These are phyloP conservation scores for Polietes domitor DNA, from an alignment of 2,888 invertebrate genomes.

Conservation along the genomic window DNA sequence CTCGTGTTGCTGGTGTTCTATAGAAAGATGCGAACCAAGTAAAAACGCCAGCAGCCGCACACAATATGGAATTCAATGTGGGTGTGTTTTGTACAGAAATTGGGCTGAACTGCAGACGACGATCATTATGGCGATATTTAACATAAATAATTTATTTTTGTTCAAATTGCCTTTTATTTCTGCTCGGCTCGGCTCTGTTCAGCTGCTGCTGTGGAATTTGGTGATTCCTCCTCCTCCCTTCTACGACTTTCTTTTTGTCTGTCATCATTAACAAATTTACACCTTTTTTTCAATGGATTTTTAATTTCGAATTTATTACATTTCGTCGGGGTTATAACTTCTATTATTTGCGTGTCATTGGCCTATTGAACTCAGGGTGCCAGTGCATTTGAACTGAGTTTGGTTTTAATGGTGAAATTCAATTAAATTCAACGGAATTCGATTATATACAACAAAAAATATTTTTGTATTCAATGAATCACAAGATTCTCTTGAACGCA, in stretches of 20 bases:
- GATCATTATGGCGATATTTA: background rate
- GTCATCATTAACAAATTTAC: background rate
- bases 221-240: too few relatives aligned
- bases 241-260: background rate
- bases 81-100: background rate
- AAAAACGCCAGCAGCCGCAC: background rate
- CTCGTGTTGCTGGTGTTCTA: background rate
- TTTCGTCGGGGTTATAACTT: background rate
- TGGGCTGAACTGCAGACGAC: background rate
- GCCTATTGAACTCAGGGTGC: too few relatives aligned
- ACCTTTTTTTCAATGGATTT: background rate
- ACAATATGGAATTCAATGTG: slow-evolving; percentile 16
- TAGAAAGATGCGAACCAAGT: background rate
- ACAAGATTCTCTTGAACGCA: too few relatives aligned
- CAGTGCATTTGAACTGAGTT: too few relatives aligned
- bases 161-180: background rate
- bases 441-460: too few relatives aligned
- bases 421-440: too few relatives aligned
- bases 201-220: too few relatives aligned
- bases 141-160: background rate
- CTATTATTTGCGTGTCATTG: background rate
- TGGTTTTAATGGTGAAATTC: too few relatives aligned
- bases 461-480: too few relatives aligned
- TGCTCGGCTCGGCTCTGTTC: background rate
- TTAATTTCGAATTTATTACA: background rate